These are phyloP conservation scores for Oligia latruncula DNA, from an alignment of 2,888 invertebrate genomes.

Conservation along the genomic window DNA sequence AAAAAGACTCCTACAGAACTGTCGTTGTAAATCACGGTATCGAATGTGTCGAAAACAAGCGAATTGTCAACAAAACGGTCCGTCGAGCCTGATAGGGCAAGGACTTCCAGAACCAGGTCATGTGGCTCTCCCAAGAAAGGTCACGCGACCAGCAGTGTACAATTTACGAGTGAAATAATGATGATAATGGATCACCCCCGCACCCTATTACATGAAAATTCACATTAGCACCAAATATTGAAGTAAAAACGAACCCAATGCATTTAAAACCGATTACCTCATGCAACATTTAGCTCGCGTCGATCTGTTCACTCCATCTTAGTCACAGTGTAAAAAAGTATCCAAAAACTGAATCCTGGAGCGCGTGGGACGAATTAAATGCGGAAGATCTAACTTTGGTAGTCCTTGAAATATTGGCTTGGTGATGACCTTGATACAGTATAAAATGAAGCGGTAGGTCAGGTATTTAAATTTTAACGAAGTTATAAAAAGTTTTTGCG, in stretches of 20 bases:
- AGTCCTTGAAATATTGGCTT: conserved; percentile 18
- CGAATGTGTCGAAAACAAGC: neutral
- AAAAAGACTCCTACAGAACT: neutral
- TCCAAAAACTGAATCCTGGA: conserved; percentile 24
- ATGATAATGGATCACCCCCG: neutral
- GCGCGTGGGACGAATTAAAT: conserved; percentile 16
- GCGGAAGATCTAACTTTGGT: conserved; percentile 14
- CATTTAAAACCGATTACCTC: conserved; percentile 18
- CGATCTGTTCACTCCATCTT: conserved; percentile 17
- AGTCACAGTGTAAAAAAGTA: conserved; percentile 45
- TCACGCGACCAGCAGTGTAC: neutral
- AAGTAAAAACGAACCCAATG: neutral
- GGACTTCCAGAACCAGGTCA: neutral
- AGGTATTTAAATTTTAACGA: neutral
- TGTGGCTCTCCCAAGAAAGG: too few relatives aligned
- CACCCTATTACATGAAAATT: neutral
- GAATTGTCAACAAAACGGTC: neutral
- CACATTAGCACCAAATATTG: neutral
- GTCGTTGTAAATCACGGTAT: neutral
- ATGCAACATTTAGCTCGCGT: conserved; percentile 39
- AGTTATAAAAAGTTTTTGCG: neutral
- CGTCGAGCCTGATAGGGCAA: too few relatives aligned
- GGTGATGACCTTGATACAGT: neutral
- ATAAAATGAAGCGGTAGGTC: neutral
- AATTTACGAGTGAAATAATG: neutral